phyloP scores from a whole-genome alignment of 2,888 invertebrate genomes.

The Deroplatys truncata region DNA sequence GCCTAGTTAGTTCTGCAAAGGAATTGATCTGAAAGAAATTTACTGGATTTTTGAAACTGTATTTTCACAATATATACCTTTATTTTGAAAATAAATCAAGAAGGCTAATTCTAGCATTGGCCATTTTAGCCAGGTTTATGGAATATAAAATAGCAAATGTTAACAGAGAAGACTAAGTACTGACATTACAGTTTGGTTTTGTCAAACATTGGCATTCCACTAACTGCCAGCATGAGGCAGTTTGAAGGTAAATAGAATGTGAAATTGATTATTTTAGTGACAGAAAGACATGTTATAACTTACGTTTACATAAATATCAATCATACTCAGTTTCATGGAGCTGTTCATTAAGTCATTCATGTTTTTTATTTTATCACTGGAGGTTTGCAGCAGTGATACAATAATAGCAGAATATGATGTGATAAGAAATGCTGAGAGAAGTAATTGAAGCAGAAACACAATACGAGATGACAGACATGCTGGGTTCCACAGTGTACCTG shows the following conservation, averaged over 20 bases:
- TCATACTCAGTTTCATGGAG: constrained; percentile 11
- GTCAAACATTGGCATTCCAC: too few species aligned
- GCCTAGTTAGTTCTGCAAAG: too few species aligned
- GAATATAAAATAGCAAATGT: too few species aligned
- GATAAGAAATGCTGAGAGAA: not conserved
- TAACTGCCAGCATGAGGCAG: too few species aligned
- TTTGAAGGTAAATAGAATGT: not conserved
- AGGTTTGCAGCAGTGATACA: constrained; percentile 6
- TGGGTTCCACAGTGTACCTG: not conserved
- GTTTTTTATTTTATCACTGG: not conserved
- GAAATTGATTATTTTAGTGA: not conserved
- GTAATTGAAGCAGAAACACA: not conserved
- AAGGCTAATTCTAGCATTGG: too few species aligned
- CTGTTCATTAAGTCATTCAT: constrained; percentile 10
- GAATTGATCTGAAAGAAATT: too few species aligned
- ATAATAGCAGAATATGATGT: constrained; percentile 19
- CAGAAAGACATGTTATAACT: not conserved
- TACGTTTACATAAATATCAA: constrained; percentile 1
- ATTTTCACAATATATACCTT: too few species aligned
- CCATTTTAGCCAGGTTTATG: too few species aligned
- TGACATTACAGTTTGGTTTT: too few species aligned
- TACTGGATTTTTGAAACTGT: too few species aligned
- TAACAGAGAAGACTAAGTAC: too few species aligned
- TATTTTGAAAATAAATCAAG: too few species aligned
- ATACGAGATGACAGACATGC: constrained; percentile 3